Evolutionary conservation across 64 coral and sea anemone genomes (phyloP).

Genomic region (Stichodactyla mertensii): DNA sequence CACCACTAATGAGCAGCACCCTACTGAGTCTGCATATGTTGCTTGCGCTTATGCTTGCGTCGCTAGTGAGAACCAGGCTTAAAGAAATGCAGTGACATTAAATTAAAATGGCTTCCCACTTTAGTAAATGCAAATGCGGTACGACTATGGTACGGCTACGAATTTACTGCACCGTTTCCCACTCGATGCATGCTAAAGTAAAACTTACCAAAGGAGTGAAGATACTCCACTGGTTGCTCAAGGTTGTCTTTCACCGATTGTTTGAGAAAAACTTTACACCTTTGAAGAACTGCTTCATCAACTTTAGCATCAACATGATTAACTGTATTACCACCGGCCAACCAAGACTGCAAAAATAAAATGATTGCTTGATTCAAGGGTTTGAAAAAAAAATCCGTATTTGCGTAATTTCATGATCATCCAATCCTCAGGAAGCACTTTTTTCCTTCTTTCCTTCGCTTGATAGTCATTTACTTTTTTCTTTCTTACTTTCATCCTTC

Average conservation of each 20-base stretch:
- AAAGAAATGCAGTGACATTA: not conserved
- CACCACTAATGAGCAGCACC: no score
- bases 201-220: constrained; percentile 80
- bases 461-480: no score
- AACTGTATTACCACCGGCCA: constrained; percentile 82
- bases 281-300: constrained; percentile 72
- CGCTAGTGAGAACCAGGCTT: no score
- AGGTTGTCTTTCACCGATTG: constrained; percentile 77
- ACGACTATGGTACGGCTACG: no score
- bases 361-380: not conserved
- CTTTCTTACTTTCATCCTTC: no score
- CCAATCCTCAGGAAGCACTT: no score
- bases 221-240: constrained; percentile 79
- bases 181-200: not conserved
- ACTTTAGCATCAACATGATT: constrained; percentile 84
- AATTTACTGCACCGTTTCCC: no score
- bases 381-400: not conserved
- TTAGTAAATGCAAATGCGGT: no score
- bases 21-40: no score
- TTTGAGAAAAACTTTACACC: constrained; percentile 62
- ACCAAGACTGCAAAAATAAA: constrained; percentile 70
- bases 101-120: not conserved
- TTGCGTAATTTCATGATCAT: no score
- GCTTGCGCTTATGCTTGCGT: no score
- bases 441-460: no score